These are phyloP conservation scores for Gymnocephalus cernua DNA, from an alignment of 2,113 vertebrate species.

Conservation along the genomic window DNA sequence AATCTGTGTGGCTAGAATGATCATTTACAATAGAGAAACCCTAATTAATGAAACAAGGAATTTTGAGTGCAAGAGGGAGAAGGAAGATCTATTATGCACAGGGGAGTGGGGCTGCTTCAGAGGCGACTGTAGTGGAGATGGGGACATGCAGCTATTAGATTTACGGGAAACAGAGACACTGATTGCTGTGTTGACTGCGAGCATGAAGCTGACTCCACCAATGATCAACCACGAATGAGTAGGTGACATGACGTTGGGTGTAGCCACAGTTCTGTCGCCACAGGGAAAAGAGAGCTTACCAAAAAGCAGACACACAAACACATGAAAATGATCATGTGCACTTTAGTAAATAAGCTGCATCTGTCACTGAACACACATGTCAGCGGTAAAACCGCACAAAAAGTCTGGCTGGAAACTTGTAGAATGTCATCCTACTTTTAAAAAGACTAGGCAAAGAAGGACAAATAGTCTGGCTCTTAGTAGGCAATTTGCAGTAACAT, in stretches of 20 bases:
- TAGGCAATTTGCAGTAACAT: not conserved
- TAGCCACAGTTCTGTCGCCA: constrained; percentile 23
- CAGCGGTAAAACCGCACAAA: constrained; percentile 35
- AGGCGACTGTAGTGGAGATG: not conserved
- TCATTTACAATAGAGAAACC: constrained; percentile 45
- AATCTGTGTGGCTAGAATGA: constrained; percentile 21
- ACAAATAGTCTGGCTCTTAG: not conserved
- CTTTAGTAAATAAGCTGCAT: constrained; percentile 44
- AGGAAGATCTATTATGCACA: not conserved
- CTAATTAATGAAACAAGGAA: constrained; percentile 52
- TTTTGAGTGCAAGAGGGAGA: not conserved
- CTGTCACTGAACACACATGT: constrained; percentile 44
- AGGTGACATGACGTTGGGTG: constrained; percentile 6
- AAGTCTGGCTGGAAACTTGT: constrained; percentile 1
- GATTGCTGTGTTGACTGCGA: constrained; percentile 3
- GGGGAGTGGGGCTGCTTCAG: not conserved
- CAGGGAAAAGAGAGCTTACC: not conserved
- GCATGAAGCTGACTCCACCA: not conserved
- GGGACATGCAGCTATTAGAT: constrained; percentile 5
- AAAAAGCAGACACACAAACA: constrained; percentile 16
- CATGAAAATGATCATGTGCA: constrained; percentile 9
- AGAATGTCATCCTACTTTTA: not conserved
- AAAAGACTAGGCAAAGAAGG: not conserved
- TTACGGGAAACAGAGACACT: not conserved
- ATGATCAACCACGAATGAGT: not conserved